A percentile compares a stretch with the other conserved stretches of the same genome.
These are phyloP conservation scores for Drosophila aff. DNA, from an alignment of 1,140 invertebrate genomes.

Conservation along the genomic window DNA sequence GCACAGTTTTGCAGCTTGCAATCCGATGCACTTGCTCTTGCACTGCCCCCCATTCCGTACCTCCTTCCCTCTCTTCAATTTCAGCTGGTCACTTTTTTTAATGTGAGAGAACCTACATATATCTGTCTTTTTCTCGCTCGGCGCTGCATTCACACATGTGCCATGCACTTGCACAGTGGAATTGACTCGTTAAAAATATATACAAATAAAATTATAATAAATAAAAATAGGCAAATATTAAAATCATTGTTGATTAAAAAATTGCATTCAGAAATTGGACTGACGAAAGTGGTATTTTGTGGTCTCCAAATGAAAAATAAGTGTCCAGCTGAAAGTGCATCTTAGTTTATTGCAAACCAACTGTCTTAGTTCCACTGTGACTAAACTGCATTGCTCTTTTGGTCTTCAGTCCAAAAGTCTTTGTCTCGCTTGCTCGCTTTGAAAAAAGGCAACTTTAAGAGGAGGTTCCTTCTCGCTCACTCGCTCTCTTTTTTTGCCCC, in stretches of 20 bases:
- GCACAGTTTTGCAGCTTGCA: conserved; percentile 44
- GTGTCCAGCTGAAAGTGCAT: neutral
- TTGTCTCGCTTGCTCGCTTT: conserved; percentile 26
- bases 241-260: neutral
- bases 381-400: conserved; percentile 55
- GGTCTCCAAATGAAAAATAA: neutral
- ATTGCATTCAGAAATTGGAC: neutral
- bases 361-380: conserved; percentile 37
- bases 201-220: neutral
- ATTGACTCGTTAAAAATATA: too few species aligned
- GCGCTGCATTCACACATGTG: conserved; percentile 25
- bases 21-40: conserved; percentile 51
- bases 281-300: neutral
- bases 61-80: neutral
- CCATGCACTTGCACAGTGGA: conserved; percentile 58
- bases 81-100: neutral
- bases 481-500: conserved; percentile 19
- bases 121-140: conserved; percentile 15
- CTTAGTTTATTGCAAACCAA: neutral
- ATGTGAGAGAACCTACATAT: conserved; percentile 3
- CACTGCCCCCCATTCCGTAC: neutral
- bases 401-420: conserved; percentile 16
- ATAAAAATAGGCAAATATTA: neutral
- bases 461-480: conserved; percentile 2
- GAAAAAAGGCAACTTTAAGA: conserved; percentile 22